Conservation (phyloP, 2,113 vertebrate species). For the Calidris pugnax region DNA sequence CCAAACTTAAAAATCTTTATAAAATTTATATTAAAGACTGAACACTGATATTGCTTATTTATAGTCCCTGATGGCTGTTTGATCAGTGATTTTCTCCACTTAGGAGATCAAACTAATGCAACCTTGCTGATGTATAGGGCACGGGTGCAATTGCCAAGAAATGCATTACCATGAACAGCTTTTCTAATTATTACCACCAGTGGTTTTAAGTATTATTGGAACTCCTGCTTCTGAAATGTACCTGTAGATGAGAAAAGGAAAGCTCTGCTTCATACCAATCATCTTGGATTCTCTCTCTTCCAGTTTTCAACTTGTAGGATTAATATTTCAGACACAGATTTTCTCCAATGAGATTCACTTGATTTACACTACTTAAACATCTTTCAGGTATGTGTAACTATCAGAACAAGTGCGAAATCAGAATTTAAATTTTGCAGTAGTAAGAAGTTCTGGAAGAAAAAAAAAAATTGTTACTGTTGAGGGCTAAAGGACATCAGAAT, state of each 20-base stretch:
- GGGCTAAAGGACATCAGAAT: not conserved
- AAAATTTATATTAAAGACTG: not conserved
- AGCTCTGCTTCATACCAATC: not conserved
- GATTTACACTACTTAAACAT: not conserved
- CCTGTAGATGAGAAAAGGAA: not conserved
- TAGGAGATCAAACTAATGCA: not conserved
- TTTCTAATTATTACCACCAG: not conserved
- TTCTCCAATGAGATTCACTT: not conserved
- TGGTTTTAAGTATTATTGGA: not conserved
- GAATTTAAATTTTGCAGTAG: not conserved
- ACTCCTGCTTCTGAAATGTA: not conserved
- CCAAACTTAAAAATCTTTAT: not conserved
- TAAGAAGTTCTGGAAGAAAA: not conserved
- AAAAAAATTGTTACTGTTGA: not conserved
- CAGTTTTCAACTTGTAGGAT: not conserved
- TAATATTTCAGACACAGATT: not conserved
- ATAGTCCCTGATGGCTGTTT: not conserved
- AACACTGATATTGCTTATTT: not conserved
- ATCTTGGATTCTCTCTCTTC: conserved; percentile 7
- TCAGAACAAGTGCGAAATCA: not conserved
- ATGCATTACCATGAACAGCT: not conserved
- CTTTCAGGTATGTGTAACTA: not conserved
- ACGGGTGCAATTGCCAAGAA: not conserved
- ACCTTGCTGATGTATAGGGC: not conserved
- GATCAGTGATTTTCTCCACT: not conserved